Conservation (phyloP, 2,888 invertebrate species). For the Euzophera pinguis region DNA sequence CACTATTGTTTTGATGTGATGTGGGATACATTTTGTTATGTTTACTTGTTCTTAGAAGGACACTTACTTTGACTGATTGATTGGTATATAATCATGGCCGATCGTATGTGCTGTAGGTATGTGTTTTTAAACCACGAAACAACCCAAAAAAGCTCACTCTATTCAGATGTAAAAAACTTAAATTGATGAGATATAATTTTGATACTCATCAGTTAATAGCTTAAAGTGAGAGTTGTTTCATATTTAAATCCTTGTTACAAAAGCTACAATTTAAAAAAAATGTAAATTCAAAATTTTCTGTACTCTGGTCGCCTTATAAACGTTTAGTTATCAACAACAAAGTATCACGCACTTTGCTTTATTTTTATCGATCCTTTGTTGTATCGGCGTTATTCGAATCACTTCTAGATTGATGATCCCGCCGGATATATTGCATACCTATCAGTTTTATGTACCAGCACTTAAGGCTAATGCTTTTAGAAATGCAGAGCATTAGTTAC, state of each 20-base stretch:
- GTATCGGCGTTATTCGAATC: slow-evolving; percentile 46
- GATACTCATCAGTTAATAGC: too few relatives aligned
- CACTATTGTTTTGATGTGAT: slow-evolving; percentile 23
- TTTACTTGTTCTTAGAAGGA: not conserved
- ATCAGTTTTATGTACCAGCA: slow-evolving; percentile 74
- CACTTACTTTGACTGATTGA: too few relatives aligned
- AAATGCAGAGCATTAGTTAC: slow-evolving; percentile 64
- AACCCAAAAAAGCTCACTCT: too few relatives aligned
- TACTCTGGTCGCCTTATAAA: slow-evolving; percentile 14
- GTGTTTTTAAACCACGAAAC: too few relatives aligned
- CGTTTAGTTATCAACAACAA: slow-evolving; percentile 32
- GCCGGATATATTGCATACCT: slow-evolving; percentile 69
- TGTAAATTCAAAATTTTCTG: too few relatives aligned
- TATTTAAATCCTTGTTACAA: too few relatives aligned
- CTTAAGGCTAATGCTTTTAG: slow-evolving; percentile 68
- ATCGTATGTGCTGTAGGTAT: too few relatives aligned
- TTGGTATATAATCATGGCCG: too few relatives aligned
- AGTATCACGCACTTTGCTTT: slow-evolving; percentile 32
- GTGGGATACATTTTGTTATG: slow-evolving; percentile 10
- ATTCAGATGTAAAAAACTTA: too few relatives aligned
- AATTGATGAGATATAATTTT: too few relatives aligned
- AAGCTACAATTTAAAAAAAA: too few relatives aligned
- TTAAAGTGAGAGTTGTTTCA: too few relatives aligned
- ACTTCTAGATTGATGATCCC: slow-evolving; percentile 54
- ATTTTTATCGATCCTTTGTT: slow-evolving; percentile 36